A percentile compares a stretch with the other conserved stretches of the same genome.
These are phyloP conservation scores for Stenolophus ochropezus DNA, from an alignment of 2,888 invertebrate genomes.

Conservation along the genomic window DNA sequence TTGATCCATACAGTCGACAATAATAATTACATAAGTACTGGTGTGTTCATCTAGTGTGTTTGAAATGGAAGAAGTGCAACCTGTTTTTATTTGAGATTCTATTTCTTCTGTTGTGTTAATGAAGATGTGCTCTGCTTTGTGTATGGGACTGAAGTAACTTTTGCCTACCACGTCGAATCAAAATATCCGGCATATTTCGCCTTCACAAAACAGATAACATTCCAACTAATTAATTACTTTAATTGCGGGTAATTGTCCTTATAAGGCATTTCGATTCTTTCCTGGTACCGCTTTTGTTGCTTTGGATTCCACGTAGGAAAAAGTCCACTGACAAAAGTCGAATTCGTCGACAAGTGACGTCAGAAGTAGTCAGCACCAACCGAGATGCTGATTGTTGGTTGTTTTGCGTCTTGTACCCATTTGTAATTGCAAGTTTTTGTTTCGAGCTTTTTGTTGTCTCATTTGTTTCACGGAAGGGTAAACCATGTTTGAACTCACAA, in stretches of 20 bases:
- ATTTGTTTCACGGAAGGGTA: slow-evolving; percentile 18
- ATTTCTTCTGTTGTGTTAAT: too few species aligned
- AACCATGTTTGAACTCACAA: background rate
- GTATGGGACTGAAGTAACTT: too few species aligned
- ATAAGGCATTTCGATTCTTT: slow-evolving; percentile 37
- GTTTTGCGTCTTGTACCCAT: slow-evolving; percentile 40
- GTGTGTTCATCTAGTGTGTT: too few species aligned
- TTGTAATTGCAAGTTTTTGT: slow-evolving; percentile 17
- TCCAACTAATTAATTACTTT: slow-evolving; percentile 57
- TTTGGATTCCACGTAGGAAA: slow-evolving; percentile 1
- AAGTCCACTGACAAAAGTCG: slow-evolving; percentile 1
- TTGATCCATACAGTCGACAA: too few species aligned
- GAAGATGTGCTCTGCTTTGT: too few species aligned
- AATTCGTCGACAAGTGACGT: slow-evolving; percentile 7
- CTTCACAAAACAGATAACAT: slow-evolving; percentile 46
- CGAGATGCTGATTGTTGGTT: slow-evolving; percentile 21
- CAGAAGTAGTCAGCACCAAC: background rate
- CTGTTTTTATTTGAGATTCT: too few species aligned
- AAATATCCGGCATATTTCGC: slow-evolving; percentile 53
- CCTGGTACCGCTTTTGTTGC: slow-evolving; percentile 18
- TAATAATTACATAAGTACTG: too few species aligned
- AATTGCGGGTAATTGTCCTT: slow-evolving; percentile 50
- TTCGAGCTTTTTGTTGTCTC: background rate
- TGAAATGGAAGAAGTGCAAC: too few species aligned
- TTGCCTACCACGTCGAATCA: slow-evolving; percentile 22